Evolutionary conservation across 2,888 invertebrate species (phyloP), one percentile per base, ranked within the genome.

Genomic region (Synanthedon tipuliformis): DNA sequence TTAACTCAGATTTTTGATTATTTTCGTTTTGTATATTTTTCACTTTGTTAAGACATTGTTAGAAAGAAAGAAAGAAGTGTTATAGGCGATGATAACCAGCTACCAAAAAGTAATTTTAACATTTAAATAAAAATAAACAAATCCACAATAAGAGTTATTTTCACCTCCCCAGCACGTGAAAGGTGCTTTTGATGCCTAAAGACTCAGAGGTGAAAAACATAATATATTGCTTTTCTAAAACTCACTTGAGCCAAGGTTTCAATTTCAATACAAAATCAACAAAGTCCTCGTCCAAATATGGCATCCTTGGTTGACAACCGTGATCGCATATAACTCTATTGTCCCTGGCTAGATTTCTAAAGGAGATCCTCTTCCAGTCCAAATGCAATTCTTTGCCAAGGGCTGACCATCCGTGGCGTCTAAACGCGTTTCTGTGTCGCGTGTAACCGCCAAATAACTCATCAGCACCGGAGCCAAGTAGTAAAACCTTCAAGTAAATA

Each of bases 401-500:
- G 4, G 91, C 90, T 41, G 65, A 56, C 90, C 90, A 79, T n/a
- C 87, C 81, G 60, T 74, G 75, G 13, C 90, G 89, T 65, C 85
- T 90, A 55, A 90, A 91, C 4, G 91, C 91, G 61, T 92, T 93
- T 64, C 96, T 89, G 71, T 99, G 98, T 56, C 97, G 90, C 41
- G 92, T 92, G 72, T 99, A 99, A 2, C 99, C 99, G 51, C 96
- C 98, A 71, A 99, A 94, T 58, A 98, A 89, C 84, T 99, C 99
- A 89, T 99, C 99, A 1, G 99, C 98, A 7, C 99, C 99, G 88
- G 96, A 96, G 41, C 99, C 99, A 63, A 95, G 83, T 60, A 98
- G 76, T 56, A 97, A 79, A 16, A 96, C 89, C 94, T 94, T 62
- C 16, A 75, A 8, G 8, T 34, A 27, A 27, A 27, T 27, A 27